Percentiles rank a stretch among this genome's conserved stretches.
phyloP scores from a whole-genome alignment of 1,140 invertebrate genomes.

The Maniola jurtina region DNA sequence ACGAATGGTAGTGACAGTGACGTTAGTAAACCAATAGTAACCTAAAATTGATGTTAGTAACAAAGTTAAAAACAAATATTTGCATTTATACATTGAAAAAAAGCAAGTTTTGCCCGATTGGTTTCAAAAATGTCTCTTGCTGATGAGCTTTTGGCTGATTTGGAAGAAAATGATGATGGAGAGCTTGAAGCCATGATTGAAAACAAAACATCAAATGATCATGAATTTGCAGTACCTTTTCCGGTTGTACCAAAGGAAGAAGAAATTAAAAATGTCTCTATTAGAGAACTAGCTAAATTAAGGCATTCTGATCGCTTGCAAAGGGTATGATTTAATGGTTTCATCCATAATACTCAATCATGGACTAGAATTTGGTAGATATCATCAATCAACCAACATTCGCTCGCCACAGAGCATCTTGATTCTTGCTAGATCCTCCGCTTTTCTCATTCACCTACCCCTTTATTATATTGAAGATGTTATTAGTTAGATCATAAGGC shows the following conservation, averaged over 20 bases:
- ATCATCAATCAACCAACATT: too few relatives aligned
- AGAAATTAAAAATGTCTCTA: conserved; percentile 85
- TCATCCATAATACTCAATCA: background rate
- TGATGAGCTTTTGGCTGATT: conserved; percentile 96
- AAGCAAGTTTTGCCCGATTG: too few relatives aligned
- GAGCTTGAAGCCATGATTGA: conserved; percentile 80
- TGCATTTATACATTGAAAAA: background rate
- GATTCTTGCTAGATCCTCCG: too few relatives aligned
- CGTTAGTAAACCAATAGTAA: too few relatives aligned
- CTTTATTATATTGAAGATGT: too few relatives aligned
- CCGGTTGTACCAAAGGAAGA: conserved; percentile 83
- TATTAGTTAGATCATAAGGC: too few relatives aligned
- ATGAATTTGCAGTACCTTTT: conserved; percentile 65
- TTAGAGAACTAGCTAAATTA: conserved; percentile 92
- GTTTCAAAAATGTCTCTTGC: conserved; percentile 91
- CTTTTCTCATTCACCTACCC: too few relatives aligned
- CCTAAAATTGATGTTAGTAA: too few relatives aligned
- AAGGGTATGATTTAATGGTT: conserved; percentile 63
- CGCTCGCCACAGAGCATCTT: too few relatives aligned
- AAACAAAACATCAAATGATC: conserved; percentile 69
- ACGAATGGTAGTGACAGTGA: too few relatives aligned
- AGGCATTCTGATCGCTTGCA: conserved; percentile 87
- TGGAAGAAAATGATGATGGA: conserved; percentile 93
- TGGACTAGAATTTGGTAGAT: too few relatives aligned
- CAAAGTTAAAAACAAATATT: too few relatives aligned